Evolutionary conservation across 30 jellyfish, hydroid and myxozoan genomes (phyloP).

Genomic region (Aurelia sp.): DNA sequence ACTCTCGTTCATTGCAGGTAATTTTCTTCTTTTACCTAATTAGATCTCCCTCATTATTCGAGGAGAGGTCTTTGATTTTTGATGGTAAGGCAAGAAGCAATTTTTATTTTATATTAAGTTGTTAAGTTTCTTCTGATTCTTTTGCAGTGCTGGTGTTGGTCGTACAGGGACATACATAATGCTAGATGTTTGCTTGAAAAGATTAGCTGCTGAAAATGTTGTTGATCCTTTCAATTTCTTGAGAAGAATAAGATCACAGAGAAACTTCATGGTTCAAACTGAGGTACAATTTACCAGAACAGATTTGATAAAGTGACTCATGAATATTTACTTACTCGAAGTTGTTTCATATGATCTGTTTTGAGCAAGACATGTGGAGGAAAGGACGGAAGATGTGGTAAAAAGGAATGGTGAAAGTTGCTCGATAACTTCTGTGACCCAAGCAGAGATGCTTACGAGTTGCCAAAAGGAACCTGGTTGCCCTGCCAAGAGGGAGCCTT

Average conservation of each 20-base stretch:
- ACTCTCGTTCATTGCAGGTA: constrained; percentile 98
- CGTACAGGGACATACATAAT: constrained; percentile 96
- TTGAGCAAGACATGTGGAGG: too few relatives aligned
- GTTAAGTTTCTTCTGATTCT: neutral
- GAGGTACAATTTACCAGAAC: constrained; percentile 66
- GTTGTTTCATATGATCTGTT: too few relatives aligned
- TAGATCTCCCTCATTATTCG: neutral
- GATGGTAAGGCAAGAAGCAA: neutral
- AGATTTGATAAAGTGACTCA: too few relatives aligned
- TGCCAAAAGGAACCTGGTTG: too few relatives aligned
- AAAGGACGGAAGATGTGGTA: too few relatives aligned
- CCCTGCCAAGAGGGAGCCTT: too few relatives aligned
- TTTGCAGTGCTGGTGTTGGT: constrained; percentile 98
- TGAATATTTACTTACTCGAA: too few relatives aligned
- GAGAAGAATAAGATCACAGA: constrained; percentile 78
- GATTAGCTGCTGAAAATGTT: constrained; percentile 68
- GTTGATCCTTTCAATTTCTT: constrained; percentile 79
- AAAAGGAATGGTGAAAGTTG: too few relatives aligned
- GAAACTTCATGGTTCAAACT: constrained; percentile 95
- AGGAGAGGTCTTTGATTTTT: neutral
- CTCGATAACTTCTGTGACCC: too few relatives aligned
- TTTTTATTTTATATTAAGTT: too few relatives aligned
- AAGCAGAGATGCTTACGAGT: too few relatives aligned
- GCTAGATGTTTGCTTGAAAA: constrained; percentile 78
- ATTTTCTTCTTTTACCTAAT: neutral